Percentiles rank a stretch among this genome's conserved stretches.
Evolutionary conservation across 2,113 vertebrate genomes (phyloP).

Genomic region (Pachycephala philippinensis): DNA sequence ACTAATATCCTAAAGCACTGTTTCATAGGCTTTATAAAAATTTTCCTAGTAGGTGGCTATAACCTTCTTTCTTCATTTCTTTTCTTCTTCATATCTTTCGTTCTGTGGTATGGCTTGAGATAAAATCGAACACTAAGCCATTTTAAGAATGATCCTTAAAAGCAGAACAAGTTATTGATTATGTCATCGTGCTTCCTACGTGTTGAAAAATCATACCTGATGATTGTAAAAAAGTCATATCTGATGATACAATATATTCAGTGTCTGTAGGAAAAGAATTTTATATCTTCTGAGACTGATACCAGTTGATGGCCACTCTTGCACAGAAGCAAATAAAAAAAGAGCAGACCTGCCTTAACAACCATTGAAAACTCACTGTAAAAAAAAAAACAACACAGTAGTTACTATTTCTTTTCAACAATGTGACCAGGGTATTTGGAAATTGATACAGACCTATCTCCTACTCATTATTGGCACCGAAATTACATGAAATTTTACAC

Average conservation of each 20-base stretch:
- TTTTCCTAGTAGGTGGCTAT: background rate
- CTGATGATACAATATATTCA: background rate
- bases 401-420: background rate
- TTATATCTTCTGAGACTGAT: background rate
- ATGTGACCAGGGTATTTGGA: background rate
- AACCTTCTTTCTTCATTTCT: background rate
- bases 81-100: background rate
- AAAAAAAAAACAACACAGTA: background rate
- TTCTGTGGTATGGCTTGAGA: background rate
- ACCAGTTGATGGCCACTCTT: background rate
- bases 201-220: background rate
- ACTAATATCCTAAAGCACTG: background rate
- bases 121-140: background rate
- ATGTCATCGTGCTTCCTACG: background rate
- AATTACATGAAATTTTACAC: background rate
- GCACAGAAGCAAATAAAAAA: background rate
- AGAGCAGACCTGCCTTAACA: background rate
- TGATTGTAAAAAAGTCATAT: background rate
- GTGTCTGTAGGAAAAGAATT: background rate
- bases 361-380: background rate
- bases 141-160: background rate
- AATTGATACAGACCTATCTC: background rate
- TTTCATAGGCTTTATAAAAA: background rate
- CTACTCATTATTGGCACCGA: background rate
- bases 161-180: background rate